Evolutionary conservation across 2,797 vertebrate genomes (phyloP), one percentile per base, ranked within the genome.

Genomic region (Xenentodon cancila): DNA sequence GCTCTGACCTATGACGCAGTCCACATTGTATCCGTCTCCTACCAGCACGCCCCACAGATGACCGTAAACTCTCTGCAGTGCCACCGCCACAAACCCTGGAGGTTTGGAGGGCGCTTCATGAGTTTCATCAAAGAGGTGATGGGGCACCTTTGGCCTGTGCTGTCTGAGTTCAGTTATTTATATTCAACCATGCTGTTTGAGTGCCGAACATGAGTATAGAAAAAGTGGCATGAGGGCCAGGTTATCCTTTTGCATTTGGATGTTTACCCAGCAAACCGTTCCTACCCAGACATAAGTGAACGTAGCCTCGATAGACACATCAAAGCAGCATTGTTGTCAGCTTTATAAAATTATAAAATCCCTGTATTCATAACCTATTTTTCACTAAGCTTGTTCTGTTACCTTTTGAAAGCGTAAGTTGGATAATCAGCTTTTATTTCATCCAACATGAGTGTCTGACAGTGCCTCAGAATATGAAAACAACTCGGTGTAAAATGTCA

Each of bases 61-160:
- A 99, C 97, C 0, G 98, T 99, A 15, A 99, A 99, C 92, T 98
- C 98, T 2, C 92, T 99, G 88, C 98, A 99, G 89, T 99, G 98
- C 86, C 97, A 98, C 60, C 95, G 98, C 17, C 98, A 99, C 92
- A 99, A 99, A 75, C 97, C 98, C 76, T 99, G 98, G 98, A 93
- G 98, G 82, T 99, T 99, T 1, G 98, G 98, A 0, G 96, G 95
- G 0, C 97, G 97, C 87, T 99, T 99, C 90, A 99, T 99, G 97
- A 97, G 94, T 72, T 97, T 98, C 90, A 99, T 99, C 81, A 99
- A 99, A 88, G 97, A 99, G 96, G 98, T 99, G 92, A 92, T 53
- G 69, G 55, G 12, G 53, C 70, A 75, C 78, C 62, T 78, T 81
- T 79, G 55, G 52, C 67, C 51, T 64, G 50, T 68, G 52, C 53